Evolutionary conservation across 2,797 vertebrate species (phyloP).

Genomic region (Danionella dracula): DNA sequence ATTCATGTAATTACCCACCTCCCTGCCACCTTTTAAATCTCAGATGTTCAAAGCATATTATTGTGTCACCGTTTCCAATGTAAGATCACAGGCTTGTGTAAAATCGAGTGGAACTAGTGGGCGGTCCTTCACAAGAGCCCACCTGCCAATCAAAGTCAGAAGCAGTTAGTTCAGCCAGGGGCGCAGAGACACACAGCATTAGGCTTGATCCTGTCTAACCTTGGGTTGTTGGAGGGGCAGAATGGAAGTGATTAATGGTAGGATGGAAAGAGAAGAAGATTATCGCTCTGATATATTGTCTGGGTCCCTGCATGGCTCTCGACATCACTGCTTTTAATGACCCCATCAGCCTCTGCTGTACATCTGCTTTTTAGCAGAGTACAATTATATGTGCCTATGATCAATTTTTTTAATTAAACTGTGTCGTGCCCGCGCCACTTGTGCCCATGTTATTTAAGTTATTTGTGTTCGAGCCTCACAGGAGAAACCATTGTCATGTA

Average conservation of each 20-base stretch:
- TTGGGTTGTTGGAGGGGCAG: slow-evolving; percentile 47
- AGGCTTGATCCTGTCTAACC: slow-evolving; percentile 43
- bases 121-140: slow-evolving; percentile 16
- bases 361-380: background rate
- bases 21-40: slow-evolving; percentile 57
- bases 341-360: slow-evolving; percentile 17
- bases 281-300: background rate
- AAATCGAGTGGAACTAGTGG: slow-evolving; percentile 20
- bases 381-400: slow-evolving; percentile 11
- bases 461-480: slow-evolving; percentile 12
- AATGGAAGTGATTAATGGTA: slow-evolving; percentile 43
- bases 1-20: no score
- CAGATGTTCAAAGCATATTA: slow-evolving; percentile 59
- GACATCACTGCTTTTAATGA: slow-evolving; percentile 10
- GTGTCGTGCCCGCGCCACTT: background rate
- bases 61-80: slow-evolving; percentile 53
- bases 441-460: slow-evolving; percentile 3
- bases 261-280: background rate
- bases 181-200: slow-evolving; percentile 32
- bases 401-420: slow-evolving; percentile 42
- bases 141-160: slow-evolving; percentile 50
- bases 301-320: background rate
- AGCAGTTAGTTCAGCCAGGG: slow-evolving; percentile 50
- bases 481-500: background rate
- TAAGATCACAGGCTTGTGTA: slow-evolving; percentile 42